Evolutionary conservation across 2,888 invertebrate genomes (phyloP).

Genomic region (Tachina fera): DNA sequence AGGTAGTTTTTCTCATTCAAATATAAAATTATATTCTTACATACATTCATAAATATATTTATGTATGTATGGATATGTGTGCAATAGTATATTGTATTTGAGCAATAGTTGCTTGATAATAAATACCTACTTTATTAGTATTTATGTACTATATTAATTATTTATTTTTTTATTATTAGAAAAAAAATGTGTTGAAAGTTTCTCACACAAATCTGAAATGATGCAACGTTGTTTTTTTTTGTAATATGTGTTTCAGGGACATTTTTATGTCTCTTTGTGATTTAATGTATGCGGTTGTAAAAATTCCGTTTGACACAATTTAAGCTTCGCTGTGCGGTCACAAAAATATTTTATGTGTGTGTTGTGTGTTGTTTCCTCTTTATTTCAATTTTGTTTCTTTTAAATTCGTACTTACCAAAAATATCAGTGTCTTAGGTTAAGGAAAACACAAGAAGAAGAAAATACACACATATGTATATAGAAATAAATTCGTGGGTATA

Average conservation of each 20-base stretch:
- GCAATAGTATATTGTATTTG: not conserved
- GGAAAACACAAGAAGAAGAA: not conserved
- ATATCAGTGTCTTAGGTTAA: conserved; percentile 49
- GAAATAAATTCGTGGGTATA: not conserved
- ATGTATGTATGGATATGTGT: not conserved
- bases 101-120: not conserved
- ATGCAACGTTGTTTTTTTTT: conserved; percentile 45
- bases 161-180: not conserved
- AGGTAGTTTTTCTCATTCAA: conserved; percentile 42
- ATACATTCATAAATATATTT: too few relatives aligned
- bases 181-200: not conserved
- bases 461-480: too few relatives aligned
- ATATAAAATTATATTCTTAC: not conserved
- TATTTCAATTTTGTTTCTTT: conserved; percentile 3
- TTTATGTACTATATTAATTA: conserved; percentile 14
- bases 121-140: conserved; percentile 2
- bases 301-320: conserved; percentile 22
- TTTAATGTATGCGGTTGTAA: conserved; percentile 13
- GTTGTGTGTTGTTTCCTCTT: not conserved
- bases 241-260: conserved; percentile 20
- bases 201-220: conserved; percentile 1
- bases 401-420: conserved; percentile 29
- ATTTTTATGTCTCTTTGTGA: conserved; percentile 32
- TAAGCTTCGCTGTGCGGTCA: conserved; percentile 38
- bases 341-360: conserved; percentile 17